Evolutionary conservation across 2,113 vertebrate genomes (phyloP).

Genomic region (Peromyscus maniculatus): DNA sequence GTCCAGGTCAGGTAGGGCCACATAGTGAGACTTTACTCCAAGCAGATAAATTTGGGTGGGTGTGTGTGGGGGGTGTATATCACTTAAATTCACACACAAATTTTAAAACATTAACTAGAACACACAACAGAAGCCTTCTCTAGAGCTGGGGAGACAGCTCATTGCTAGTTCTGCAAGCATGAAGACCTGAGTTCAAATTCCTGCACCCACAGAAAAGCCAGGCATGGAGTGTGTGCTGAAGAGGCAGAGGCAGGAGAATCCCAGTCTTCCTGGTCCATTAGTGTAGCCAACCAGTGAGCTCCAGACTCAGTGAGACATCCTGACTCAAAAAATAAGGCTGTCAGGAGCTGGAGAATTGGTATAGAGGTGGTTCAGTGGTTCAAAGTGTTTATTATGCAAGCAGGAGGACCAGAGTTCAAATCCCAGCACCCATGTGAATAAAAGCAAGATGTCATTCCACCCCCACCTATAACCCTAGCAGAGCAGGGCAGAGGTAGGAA

Average conservation of each 20-base stretch:
- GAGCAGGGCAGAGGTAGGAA: neutral
- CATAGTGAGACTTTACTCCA: neutral
- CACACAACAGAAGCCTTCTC: neutral
- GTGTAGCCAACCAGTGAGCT: neutral
- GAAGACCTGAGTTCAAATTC: no score
- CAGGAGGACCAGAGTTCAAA: neutral
- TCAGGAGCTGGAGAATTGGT: neutral
- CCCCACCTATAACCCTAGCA: neutral
- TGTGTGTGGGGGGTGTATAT: neutral
- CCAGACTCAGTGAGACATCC: neutral
- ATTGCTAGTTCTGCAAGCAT: neutral
- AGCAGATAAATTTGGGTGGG: neutral
- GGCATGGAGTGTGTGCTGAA: neutral
- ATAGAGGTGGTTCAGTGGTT: neutral
- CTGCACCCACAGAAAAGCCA: neutral
- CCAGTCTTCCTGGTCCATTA: neutral
- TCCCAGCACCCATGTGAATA: neutral
- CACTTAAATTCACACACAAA: slow-evolving; percentile 30
- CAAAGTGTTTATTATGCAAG: neutral
- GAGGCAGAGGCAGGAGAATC: neutral
- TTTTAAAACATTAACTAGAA: slow-evolving; percentile 54
- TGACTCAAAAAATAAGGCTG: neutral
- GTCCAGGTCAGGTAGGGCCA: neutral
- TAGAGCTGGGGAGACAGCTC: neutral
- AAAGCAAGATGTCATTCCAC: neutral